Conservation (phyloP, 2,888 invertebrate species). For the Hirtodrosophila histrioides region DNA sequence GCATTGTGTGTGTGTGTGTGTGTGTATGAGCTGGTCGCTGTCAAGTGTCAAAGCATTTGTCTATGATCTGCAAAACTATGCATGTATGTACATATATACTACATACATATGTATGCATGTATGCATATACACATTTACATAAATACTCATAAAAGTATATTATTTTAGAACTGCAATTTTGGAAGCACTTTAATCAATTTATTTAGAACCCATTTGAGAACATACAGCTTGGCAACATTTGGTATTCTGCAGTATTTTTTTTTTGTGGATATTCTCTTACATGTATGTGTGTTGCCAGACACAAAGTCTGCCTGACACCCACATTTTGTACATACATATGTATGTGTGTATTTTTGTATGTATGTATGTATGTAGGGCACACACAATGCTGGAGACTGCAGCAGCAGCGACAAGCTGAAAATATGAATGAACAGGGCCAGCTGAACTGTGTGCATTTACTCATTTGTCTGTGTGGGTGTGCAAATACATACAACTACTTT, state of each 20-base stretch:
- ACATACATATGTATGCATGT: not conserved
- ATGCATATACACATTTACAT: not conserved
- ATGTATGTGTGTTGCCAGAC: conserved; percentile 8
- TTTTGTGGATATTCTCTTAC: not conserved
- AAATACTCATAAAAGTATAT: conserved; percentile 4
- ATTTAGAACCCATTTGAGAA: no score
- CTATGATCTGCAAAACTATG: conserved; percentile 35
- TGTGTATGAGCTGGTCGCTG: conserved; percentile 17
- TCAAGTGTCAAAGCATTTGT: conserved; percentile 32
- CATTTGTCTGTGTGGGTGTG: conserved; percentile 4
- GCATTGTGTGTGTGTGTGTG: conserved; percentile 18
- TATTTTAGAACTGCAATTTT: conserved; percentile 1
- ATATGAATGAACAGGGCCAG: conserved; percentile 50
- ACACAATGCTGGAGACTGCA: conserved; percentile 8
- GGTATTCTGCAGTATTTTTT: conserved; percentile 7
- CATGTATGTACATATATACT: not conserved
- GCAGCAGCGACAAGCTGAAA: conserved; percentile 25
- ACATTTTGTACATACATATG: conserved; percentile 11
- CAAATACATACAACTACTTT: not conserved
- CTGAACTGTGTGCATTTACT: conserved; percentile 26
- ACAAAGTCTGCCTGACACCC: conserved; percentile 7
- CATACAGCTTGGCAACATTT: conserved; percentile 1
- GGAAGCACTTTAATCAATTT: conserved; percentile 1
- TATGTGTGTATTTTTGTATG: conserved; percentile 4
- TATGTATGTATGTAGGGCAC: conserved; percentile 10